Percentiles rank a stretch among this genome's conserved stretches.
Conservation (phyloP, 2,888 invertebrate genomes). For the Ophion obscuratus region DNA sequence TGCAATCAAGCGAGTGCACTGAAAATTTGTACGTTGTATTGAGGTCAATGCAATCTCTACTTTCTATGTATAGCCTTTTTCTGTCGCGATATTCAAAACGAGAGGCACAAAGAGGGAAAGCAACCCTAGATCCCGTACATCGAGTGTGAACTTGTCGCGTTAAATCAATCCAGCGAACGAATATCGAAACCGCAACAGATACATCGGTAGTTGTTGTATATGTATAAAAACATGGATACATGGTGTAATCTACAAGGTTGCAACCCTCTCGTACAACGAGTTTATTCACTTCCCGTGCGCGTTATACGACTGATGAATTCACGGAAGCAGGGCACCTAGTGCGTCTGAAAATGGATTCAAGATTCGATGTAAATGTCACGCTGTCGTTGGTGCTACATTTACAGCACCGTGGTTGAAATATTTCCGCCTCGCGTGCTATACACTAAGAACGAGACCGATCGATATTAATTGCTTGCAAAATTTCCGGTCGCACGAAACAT, state of each 20-base stretch:
- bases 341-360: constrained; percentile 1
- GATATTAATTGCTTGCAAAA: neutral
- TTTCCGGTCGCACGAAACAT: neutral
- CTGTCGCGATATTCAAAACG: constrained; percentile 24
- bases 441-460: no score
- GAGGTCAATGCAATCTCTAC: constrained; percentile 13
- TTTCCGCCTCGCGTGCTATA: constrained; percentile 6
- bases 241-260: constrained; percentile 41
- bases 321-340: constrained; percentile 6
- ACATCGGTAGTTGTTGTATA: neutral
- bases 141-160: constrained; percentile 58
- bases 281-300: constrained; percentile 30
- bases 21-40: neutral
- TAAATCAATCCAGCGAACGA: constrained; percentile 60
- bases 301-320: neutral
- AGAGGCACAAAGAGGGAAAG: constrained; percentile 10
- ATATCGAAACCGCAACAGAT: constrained; percentile 50
- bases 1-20: no score
- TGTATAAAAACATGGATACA: constrained; percentile 24
- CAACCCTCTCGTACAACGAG: constrained; percentile 49
- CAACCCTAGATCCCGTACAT: constrained; percentile 18
- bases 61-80: neutral
- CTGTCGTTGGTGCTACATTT: neutral
- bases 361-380: constrained; percentile 28
- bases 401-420: neutral